A percentile compares a stretch with the other conserved stretches of the same genome.
Conservation (phyloP, 2,888 invertebrate species). For the Holacanthella duospinosa region DNA sequence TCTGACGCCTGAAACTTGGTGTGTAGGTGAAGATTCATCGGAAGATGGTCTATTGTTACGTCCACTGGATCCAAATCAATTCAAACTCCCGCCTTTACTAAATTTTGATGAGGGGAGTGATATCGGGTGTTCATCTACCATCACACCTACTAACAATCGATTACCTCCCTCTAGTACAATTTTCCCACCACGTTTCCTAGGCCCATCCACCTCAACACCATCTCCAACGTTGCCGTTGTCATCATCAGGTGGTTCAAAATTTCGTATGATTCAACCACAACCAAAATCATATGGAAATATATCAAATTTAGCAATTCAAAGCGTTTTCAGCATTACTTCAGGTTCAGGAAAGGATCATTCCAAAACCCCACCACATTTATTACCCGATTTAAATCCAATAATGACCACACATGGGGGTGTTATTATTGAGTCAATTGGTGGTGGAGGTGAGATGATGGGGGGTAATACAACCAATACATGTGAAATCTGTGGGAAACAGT, state of each 20-base stretch:
- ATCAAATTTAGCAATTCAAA: not conserved
- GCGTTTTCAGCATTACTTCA: not conserved
- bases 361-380: too few species aligned
- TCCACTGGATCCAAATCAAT: not conserved
- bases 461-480: slow-evolving; percentile 12
- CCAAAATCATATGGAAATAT: too few species aligned
- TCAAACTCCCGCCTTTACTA: not conserved
- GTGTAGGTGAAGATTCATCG: not conserved
- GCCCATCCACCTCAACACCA: not conserved
- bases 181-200: not conserved
- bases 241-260: too few species aligned
- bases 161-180: not conserved
- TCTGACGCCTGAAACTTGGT: too few species aligned
- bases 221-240: not conserved
- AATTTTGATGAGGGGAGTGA: not conserved
- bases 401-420: too few species aligned
- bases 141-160: not conserved
- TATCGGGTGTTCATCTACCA: not conserved
- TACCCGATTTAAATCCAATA: too few species aligned
- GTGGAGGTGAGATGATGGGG: not conserved
- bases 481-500: slow-evolving; percentile 31
- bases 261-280: too few species aligned
- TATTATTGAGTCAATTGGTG: not conserved
- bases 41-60: not conserved
- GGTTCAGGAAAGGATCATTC: not conserved